Percentiles rank a stretch among this genome's conserved stretches.
phyloP scores from a whole-genome alignment of 2,888 invertebrate genomes.

The Machimus rusticus region DNA sequence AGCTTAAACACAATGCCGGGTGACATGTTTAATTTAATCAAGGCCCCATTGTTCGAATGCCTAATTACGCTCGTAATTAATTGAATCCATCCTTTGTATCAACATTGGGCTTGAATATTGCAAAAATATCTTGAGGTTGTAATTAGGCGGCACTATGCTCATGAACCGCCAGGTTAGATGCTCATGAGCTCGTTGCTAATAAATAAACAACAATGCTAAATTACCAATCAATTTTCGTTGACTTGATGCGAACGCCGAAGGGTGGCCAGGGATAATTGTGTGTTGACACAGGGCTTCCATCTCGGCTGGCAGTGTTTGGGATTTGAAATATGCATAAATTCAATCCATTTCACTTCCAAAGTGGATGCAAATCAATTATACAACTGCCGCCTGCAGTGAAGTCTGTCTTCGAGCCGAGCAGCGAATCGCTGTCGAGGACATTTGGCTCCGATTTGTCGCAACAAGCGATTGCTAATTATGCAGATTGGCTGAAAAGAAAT shows the following conservation, averaged over 20 bases:
- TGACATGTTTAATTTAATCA: constrained; percentile 19
- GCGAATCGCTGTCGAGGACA: neutral
- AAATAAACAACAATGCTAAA: constrained; percentile 17
- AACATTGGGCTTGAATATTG: constrained; percentile 23
- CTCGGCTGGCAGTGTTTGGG: neutral
- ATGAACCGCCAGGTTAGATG: neutral
- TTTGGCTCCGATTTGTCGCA: neutral
- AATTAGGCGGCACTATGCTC: constrained; percentile 15
- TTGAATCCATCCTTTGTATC: constrained; percentile 30
- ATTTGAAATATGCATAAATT: constrained; percentile 28
- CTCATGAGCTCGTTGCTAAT: neutral
- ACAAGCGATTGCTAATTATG: neutral
- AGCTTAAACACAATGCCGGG: neutral
- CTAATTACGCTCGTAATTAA: constrained; percentile 30
- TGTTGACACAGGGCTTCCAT: constrained; percentile 8
- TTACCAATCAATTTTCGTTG: constrained; percentile 27
- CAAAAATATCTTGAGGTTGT: constrained; percentile 30
- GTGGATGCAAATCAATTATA: constrained; percentile 23
- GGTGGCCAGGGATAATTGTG: neutral
- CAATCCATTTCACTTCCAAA: neutral
- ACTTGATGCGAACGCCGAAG: neutral
- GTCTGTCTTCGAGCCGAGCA: neutral
- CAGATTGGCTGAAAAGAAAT: neutral
- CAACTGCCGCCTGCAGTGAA: neutral
- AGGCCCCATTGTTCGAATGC: constrained; percentile 24